Evolutionary conservation across 2,888 invertebrate genomes (phyloP), one percentile per base, ranked within the genome.

Genomic region (Aplocera efformata): DNA sequence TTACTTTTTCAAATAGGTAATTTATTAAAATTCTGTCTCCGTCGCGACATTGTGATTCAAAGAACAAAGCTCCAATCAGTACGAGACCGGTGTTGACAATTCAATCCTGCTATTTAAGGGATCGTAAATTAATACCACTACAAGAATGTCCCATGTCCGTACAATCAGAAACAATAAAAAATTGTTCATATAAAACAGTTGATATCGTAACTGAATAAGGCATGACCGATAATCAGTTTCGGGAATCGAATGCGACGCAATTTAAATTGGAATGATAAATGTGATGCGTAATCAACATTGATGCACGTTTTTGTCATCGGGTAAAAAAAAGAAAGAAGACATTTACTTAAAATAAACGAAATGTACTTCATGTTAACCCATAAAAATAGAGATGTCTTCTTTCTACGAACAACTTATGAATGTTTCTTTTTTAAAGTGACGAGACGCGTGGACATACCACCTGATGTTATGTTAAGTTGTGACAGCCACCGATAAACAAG

Each of bases 251-350:
- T 38, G 40, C 54, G 44, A 42, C 42, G 44, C 35, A 44, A 52
- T 52, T 52, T 55, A 50, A 52, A 52, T 50, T 50, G 55, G 45
- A 55, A 52, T 55, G 48, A 52, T 50, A 47, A 50, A 48, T 47
- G 44, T 43, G 35, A 38, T 46, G 34, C 42, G 41, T 48, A 52
- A 52, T 55, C 46, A 40, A 42, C 36, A 35, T 48, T 28, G 35
- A 32, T 55, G 48, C 46, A 52, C 48, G 52, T 52, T 52, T 52
- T 55, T 55, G 31, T 31, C 28, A n/a, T n/a, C n/a, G n/a, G n/a
- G n/a, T n/a, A n/a, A n/a, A n/a, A n/a, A n/a, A n/a, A n/a, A n/a
- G n/a, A n/a, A n/a, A n/a, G n/a, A n/a, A n/a, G n/a, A n/a, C n/a
- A n/a, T n/a, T n/a, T n/a, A n/a, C n/a, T n/a, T n/a, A n/a, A n/a